Conservation (phyloP, 1,140 invertebrate genomes). For the Apis dorsata region DNA sequence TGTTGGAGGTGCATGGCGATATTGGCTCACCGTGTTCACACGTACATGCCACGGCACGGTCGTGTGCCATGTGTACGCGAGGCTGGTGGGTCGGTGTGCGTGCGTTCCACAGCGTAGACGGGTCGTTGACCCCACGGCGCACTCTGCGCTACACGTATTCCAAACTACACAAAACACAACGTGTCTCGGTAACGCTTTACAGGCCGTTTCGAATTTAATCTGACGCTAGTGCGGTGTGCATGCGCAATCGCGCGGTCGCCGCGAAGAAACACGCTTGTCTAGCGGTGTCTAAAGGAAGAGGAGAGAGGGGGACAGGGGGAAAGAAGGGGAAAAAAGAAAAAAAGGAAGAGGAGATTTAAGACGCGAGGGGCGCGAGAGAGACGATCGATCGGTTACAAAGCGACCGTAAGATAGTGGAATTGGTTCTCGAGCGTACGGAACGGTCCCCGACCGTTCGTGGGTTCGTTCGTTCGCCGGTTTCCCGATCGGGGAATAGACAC, state of each 20-base stretch:
- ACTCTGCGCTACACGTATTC: constrained; percentile 73
- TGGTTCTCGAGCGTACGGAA: constrained; percentile 44
- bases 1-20: constrained; percentile 66
- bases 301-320: background rate
- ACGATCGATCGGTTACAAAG: constrained; percentile 67
- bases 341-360: constrained; percentile 45
- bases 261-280: constrained; percentile 48
- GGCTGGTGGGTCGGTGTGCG: constrained; percentile 26
- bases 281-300: background rate
- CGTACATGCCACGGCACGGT: background rate
- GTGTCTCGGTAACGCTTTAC: constrained; percentile 66
- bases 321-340: background rate
- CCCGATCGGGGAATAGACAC: background rate
- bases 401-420: constrained; percentile 58
- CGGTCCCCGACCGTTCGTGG: background rate
- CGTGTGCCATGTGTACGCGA: constrained; percentile 9
- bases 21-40: constrained; percentile 46
- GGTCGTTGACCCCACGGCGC: constrained; percentile 75
- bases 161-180: constrained; percentile 75
- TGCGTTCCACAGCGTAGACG: constrained; percentile 72
- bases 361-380: constrained; percentile 29
- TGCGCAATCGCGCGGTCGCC: constrained; percentile 49
- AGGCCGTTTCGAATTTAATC: constrained; percentile 71
- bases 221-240: constrained; percentile 50
- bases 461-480: background rate